These are phyloP conservation scores for Microplitis deprimator DNA, from an alignment of 2,888 invertebrate genomes.

Conservation along the genomic window DNA sequence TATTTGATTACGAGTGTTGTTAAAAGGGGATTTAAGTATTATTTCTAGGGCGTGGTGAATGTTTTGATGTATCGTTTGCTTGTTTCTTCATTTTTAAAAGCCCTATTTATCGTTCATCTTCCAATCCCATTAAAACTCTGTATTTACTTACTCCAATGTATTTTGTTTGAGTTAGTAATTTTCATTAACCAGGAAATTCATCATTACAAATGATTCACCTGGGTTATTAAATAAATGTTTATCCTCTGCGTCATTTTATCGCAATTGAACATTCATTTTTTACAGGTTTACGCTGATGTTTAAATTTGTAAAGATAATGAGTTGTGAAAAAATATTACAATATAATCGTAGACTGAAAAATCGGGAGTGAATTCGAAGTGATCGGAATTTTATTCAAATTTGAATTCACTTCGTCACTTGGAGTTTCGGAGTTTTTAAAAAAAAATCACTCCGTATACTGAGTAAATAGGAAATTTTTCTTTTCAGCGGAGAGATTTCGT, in stretches of 20 bases:
- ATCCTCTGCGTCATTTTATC: not conserved
- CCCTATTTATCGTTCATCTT: not conserved
- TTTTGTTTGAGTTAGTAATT: not conserved
- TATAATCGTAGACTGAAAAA: not conserved
- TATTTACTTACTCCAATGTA: not conserved
- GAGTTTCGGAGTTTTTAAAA: too few species aligned
- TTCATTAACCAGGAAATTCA: not conserved
- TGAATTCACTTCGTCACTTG: too few species aligned
- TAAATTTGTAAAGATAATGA: not conserved
- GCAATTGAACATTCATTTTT: not conserved
- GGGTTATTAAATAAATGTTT: not conserved
- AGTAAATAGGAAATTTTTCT: too few species aligned
- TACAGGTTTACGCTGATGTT: not conserved
- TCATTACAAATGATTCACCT: not conserved
- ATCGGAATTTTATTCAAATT: too few species aligned
- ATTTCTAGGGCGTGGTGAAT: constrained; percentile 5
- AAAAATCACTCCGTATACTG: too few species aligned
- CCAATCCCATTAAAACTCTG: not conserved
- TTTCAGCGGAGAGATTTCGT: too few species aligned
- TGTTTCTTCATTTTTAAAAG: not conserved
- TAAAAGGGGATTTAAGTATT: constrained; percentile 13
- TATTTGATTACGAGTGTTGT: not conserved
- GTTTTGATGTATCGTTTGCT: not conserved
- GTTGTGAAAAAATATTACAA: not conserved
- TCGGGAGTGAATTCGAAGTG: too few species aligned